phyloP scores from a whole-genome alignment of 2,113 vertebrate species.

The Collichthys lucidus region DNA sequence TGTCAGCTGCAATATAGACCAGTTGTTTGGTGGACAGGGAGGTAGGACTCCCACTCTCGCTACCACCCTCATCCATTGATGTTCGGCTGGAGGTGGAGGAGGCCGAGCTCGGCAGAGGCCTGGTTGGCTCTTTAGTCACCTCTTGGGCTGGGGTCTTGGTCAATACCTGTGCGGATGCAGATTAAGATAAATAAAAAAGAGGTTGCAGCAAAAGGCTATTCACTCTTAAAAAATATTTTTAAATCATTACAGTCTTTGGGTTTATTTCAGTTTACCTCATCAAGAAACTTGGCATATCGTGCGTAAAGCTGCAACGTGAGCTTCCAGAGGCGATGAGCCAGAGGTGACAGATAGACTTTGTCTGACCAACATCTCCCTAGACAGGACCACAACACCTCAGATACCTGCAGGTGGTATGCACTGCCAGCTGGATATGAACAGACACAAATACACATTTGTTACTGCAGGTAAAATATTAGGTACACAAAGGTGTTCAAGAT shows the following conservation, averaged over 20 bases:
- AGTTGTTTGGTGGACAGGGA: slow-evolving; percentile 89
- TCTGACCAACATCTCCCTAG: slow-evolving; percentile 92
- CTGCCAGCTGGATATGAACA: slow-evolving; percentile 84
- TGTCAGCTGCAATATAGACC: slow-evolving; percentile 88
- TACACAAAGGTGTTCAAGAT: background rate
- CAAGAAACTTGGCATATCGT: slow-evolving; percentile 90
- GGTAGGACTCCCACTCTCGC: slow-evolving; percentile 78
- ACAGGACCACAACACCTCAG: slow-evolving; percentile 89
- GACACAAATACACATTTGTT: slow-evolving; percentile 11
- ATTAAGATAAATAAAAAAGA: background rate
- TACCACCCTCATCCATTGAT: slow-evolving; percentile 86
- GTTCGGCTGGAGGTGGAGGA: slow-evolving; percentile 83
- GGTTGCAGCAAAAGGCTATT: background rate
- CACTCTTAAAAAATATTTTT: background rate
- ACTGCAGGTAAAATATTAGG: background rate
- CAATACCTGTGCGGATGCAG: slow-evolving; percentile 82
- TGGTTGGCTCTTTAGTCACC: slow-evolving; percentile 85
- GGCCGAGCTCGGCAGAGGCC: slow-evolving; percentile 86
- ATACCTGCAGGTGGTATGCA: slow-evolving; percentile 88
- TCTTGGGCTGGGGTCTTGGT: slow-evolving; percentile 84
- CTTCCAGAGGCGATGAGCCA: slow-evolving; percentile 95
- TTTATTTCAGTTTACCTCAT: slow-evolving; percentile 85
- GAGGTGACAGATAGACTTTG: slow-evolving; percentile 87
- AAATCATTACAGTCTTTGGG: background rate
- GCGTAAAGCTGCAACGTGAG: slow-evolving; percentile 92